Conservation (phyloP, 2,888 invertebrate species). For the Heliothis peltigera region DNA sequence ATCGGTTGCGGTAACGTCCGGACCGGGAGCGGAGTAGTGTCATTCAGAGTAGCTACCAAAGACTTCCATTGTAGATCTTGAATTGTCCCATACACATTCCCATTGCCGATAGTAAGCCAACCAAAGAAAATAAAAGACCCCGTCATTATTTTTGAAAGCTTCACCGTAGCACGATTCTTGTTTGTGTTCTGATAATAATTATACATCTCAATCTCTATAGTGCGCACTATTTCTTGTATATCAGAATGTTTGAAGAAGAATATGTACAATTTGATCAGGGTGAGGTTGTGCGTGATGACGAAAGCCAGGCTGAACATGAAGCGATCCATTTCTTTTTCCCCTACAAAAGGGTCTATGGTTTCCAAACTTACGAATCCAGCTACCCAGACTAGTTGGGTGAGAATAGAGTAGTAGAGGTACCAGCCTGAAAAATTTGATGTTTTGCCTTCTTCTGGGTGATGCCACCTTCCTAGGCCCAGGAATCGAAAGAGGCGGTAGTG, state of each 20-base stretch:
- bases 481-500: conserved; percentile 80
- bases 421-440: conserved; percentile 79
- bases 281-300: conserved; percentile 85
- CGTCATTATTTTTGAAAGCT: conserved; percentile 76
- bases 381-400: conserved; percentile 83
- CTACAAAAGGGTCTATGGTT: conserved; percentile 85
- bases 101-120: conserved; percentile 84
- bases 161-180: conserved; percentile 75
- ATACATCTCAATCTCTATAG: conserved; percentile 78
- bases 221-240: conserved; percentile 81
- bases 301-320: conserved; percentile 88
- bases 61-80: conserved; percentile 82
- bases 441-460: conserved; percentile 81
- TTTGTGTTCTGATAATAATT: conserved; percentile 80
- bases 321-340: conserved; percentile 83
- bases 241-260: conserved; percentile 83
- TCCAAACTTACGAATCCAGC: conserved; percentile 85
- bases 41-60: conserved; percentile 72
- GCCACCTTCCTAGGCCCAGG: conserved; percentile 87
- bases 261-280: conserved; percentile 82
- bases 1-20: conserved; percentile 84
- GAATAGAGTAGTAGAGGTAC: conserved; percentile 81
- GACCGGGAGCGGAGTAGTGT: conserved; percentile 68
- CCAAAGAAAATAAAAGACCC: conserved; percentile 82
- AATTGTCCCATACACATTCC: conserved; percentile 80